These are phyloP conservation scores for Busseola fusca DNA, from an alignment of 2,888 invertebrate species.

Conservation along the genomic window DNA sequence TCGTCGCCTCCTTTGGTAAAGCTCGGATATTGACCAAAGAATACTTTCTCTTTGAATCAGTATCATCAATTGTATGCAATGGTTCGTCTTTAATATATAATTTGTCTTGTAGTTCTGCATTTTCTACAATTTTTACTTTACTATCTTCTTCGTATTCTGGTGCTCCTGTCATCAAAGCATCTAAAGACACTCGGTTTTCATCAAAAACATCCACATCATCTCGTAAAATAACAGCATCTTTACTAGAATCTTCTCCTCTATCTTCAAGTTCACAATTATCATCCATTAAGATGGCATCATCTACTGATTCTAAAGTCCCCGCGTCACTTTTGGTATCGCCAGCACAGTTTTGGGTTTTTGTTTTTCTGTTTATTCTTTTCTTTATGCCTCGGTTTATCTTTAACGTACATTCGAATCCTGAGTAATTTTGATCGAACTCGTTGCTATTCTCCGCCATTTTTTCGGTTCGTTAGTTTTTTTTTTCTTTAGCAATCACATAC, in stretches of 20 bases:
- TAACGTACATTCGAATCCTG: constrained; percentile 35
- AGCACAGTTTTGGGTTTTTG: constrained; percentile 19
- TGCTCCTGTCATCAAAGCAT: constrained; percentile 34
- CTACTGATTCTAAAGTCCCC: constrained; percentile 38
- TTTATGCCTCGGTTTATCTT: constrained; percentile 49
- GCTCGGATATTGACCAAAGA: constrained; percentile 61
- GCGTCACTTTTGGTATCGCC: constrained; percentile 47
- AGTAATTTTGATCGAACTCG: constrained; percentile 32
- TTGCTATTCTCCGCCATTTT: constrained; percentile 45
- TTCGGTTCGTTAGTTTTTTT: background rate
- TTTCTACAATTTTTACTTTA: constrained; percentile 13
- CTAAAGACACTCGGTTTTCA: constrained; percentile 35
- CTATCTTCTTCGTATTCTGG: constrained; percentile 28
- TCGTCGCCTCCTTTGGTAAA: constrained; percentile 69
- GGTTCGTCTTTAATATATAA: constrained; percentile 28
- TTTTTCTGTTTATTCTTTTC: constrained; percentile 32
- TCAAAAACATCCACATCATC: constrained; percentile 1
- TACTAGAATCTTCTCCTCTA: constrained; percentile 33
- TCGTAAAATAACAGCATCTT: constrained; percentile 1
- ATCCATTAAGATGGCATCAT: constrained; percentile 36
- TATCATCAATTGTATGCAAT: constrained; percentile 3
- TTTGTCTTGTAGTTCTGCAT: constrained; percentile 31
- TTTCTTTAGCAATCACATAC: constrained; percentile 3
- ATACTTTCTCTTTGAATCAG: constrained; percentile 9
- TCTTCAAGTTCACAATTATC: constrained; percentile 49